Percentiles rank a stretch among this genome's conserved stretches.
These are phyloP conservation scores for Hydrocynus forskahlii DNA, from an alignment of 2,797 vertebrate species.

Conservation along the genomic window DNA sequence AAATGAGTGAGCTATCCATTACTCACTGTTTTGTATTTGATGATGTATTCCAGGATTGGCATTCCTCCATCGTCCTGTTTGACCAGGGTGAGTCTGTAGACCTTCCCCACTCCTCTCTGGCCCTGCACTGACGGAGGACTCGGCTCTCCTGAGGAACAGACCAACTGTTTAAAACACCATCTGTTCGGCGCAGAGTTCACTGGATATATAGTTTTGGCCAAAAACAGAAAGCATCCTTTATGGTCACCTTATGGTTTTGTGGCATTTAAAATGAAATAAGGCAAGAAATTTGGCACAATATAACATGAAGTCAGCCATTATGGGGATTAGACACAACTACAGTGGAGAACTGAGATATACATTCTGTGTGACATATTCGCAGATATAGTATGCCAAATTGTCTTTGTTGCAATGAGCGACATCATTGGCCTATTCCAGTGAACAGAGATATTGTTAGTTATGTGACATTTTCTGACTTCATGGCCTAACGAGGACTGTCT, in stretches of 20 bases:
- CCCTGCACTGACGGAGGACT: conserved; percentile 95
- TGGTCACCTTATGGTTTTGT: too few relatives aligned
- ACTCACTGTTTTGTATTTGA: conserved; percentile 98
- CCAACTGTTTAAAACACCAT: conserved; percentile 8
- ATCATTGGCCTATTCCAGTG: background rate
- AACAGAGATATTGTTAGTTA: background rate
- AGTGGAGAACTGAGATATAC: too few relatives aligned
- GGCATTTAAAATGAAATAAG: background rate
- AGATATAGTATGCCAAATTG: background rate
- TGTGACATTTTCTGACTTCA: background rate
- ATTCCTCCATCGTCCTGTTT: conserved; percentile 99
- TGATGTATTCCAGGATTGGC: conserved; percentile 95
- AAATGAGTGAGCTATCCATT: background rate
- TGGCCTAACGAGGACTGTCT: background rate
- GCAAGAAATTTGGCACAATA: background rate
- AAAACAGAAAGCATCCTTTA: background rate
- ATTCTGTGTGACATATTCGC: too few relatives aligned
- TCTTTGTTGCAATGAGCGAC: background rate
- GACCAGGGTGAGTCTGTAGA: conserved; percentile 91
- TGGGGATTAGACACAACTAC: too few relatives aligned
- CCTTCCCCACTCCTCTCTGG: conserved; percentile 91
- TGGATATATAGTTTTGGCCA: background rate
- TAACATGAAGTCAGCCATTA: background rate
- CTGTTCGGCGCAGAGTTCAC: background rate
- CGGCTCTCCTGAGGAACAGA: conserved; percentile 85